Percentiles rank a stretch among this genome's conserved stretches.
Conservation (phyloP, 53 echinoderm and acorn worm species). For the Crossaster papposus region DNA sequence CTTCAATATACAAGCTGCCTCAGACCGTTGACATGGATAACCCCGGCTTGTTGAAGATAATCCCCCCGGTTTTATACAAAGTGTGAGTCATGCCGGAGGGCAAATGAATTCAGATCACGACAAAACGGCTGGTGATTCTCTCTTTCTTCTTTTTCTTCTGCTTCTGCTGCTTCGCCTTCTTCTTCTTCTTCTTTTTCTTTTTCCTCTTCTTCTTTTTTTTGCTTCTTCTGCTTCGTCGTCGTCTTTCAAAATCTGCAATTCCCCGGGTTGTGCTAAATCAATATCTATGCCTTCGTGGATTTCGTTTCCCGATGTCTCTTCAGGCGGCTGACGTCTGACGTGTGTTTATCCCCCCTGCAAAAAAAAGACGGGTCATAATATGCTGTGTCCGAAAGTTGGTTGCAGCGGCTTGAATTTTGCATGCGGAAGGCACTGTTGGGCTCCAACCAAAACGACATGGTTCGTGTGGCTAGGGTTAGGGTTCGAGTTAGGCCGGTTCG, state of each 20-base stretch:
- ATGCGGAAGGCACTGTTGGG: no score
- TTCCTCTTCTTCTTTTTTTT: no score
- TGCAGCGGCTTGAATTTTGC: no score
- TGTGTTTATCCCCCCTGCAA: background rate
- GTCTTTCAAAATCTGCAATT: background rate
- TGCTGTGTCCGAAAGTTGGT: no score
- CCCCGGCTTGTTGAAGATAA: background rate
- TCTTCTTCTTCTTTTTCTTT: no score
- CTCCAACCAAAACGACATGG: no score
- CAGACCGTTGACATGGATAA: background rate
- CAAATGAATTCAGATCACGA: background rate
- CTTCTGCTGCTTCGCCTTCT: no score
- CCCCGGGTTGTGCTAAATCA: background rate
- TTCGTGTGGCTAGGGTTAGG: no score
- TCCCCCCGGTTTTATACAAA: no score
- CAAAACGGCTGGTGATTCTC: background rate
- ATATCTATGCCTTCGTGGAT: background rate
- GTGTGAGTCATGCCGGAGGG: background rate
- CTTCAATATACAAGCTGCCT: conserved; percentile 23
- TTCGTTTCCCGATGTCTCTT: background rate
- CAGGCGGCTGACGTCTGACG: background rate
- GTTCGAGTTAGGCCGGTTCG: no score
- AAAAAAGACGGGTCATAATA: background rate
- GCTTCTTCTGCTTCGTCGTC: no score
- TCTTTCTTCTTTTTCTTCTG: background rate